Evolutionary conservation across 2,888 invertebrate species (phyloP), one percentile per base, ranked within the genome.

Genomic region (Carabus problematicus): DNA sequence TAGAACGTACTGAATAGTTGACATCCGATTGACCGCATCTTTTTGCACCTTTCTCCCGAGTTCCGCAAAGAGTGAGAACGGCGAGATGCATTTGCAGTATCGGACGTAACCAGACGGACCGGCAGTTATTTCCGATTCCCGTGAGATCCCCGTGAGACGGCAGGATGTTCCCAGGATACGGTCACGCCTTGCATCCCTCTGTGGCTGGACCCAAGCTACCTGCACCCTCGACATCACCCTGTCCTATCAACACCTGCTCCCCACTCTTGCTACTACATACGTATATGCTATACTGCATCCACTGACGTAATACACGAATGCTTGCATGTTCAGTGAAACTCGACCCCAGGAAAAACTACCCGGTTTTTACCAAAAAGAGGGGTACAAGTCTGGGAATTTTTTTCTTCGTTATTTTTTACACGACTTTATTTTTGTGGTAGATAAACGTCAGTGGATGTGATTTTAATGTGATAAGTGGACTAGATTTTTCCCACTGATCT

Each of bases 81-180:
- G 42, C 42, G 11, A 8, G n/a, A n/a, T n/a, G 42, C 8, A 42
- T 42, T 42, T 45, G 14, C 3, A 45, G 14, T 11, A 45, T 45
- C 45, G 14, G 45, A 12, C n/a, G 45, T 45, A 14, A 14, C 14
- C 45, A 2, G n/a, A 45, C 14, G 45, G 29, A 29, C 29, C 45
- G 14, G 45, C 45, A 14, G 16, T 54, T 54, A 18, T 39, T 63
- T 49, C 63, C 52, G 18, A 47, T 63, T 63, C 63, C 63, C 63
- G 63, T 63, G 63, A 52, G 63, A 63, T 63, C 63, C 41, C 8
- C 14, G 3, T 9, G n/a, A 8, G 16, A 43, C 18, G 60, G 18
- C 52, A 49, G 63, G 63, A 59, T 59, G 54, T 63, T 63, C 63
- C 63, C 63, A 63, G 63, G 63, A 63, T 63, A 52, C 63, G 63